Percentiles rank a stretch among this genome's conserved stretches.
Conservation (phyloP, 37 sponge, comb jelly and placozoan species). For the Hormiphora californensis region DNA sequence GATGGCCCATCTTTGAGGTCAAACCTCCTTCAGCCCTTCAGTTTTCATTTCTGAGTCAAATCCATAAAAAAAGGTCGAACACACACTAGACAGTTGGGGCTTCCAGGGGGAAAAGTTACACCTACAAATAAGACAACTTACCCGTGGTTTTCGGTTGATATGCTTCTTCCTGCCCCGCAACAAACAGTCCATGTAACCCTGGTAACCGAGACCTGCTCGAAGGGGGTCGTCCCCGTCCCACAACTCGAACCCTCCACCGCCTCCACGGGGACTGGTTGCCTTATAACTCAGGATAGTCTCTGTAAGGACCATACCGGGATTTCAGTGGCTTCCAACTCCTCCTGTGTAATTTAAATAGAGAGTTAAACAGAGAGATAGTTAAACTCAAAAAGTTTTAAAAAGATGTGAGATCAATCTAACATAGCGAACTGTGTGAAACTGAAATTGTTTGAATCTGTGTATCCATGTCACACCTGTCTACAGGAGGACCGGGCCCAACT, state of each 20-base stretch:
- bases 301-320: slow-evolving; percentile 26
- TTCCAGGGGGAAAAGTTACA: not conserved
- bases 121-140: too few relatives aligned
- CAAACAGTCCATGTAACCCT: slow-evolving; percentile 54
- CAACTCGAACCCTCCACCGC: not conserved
- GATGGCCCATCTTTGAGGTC: too few relatives aligned
- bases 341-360: not conserved
- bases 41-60: too few relatives aligned
- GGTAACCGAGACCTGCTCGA: slow-evolving; percentile 4
- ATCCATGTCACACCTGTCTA: too few relatives aligned
- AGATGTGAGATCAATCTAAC: too few relatives aligned
- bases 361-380: too few relatives aligned
- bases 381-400: too few relatives aligned
- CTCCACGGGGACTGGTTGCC: not conserved
- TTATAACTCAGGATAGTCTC: slow-evolving; percentile 35
- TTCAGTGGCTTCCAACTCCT: not conserved
- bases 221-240: slow-evolving; percentile 26
- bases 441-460: too few relatives aligned
- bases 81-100: too few relatives aligned
- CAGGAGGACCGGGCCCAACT: slow-evolving; percentile 25
- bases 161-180: slow-evolving; percentile 6
- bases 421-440: too few relatives aligned
- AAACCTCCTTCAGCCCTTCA: too few relatives aligned
- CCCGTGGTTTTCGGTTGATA: not conserved
- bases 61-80: too few relatives aligned